Percentiles rank a stretch among this genome's conserved stretches.
phyloP scores from a whole-genome alignment of 2,113 vertebrate species.

The Paedocypris sp. region DNA sequence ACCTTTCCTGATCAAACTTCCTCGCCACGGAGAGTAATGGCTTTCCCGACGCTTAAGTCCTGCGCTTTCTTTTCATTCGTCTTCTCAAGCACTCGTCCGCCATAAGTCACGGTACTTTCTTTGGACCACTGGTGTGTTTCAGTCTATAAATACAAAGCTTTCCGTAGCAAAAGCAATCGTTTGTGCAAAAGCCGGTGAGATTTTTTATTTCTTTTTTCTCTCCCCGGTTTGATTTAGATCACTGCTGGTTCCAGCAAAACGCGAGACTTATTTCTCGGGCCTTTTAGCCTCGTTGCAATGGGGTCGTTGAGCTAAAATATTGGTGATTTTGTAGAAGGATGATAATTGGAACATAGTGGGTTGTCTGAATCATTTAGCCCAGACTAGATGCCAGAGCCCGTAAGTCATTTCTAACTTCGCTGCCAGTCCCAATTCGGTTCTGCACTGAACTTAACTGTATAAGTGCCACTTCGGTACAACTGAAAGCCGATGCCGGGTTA shows the following conservation, averaged over 20 bases:
- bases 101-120: not conserved
- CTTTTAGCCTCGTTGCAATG: no score
- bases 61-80: no score
- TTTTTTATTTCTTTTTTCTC: not conserved
- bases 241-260: no score
- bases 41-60: not conserved
- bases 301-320: no score
- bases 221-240: no score
- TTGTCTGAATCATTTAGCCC: not conserved
- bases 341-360: conserved; percentile 8
- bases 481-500: conserved; percentile 21
- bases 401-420: conserved; percentile 1
- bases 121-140: not conserved
- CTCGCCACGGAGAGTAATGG: not conserved
- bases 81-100: no score
- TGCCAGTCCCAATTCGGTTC: not conserved
- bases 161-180: not conserved
- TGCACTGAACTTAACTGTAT: not conserved
- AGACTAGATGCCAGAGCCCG: not conserved
- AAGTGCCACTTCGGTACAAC: not conserved
- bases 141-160: not conserved
- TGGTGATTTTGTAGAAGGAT: not conserved
- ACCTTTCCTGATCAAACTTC: not conserved
- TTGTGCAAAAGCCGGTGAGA: not conserved
- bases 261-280: no score